Conservation (phyloP, 2,797 vertebrate species). For the Urosaurus nigricauda region DNA sequence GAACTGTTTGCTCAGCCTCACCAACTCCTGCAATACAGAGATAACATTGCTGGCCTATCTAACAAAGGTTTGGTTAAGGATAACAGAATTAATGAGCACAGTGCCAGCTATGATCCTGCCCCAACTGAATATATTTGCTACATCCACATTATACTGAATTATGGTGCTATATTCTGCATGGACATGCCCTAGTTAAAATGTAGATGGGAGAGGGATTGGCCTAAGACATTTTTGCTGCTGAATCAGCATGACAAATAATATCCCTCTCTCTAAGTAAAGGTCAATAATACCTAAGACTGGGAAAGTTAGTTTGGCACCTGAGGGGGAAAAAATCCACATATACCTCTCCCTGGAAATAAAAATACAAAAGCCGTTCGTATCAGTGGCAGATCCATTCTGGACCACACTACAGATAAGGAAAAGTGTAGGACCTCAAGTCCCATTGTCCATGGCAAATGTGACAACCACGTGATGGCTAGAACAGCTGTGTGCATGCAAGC, state of each 20-base stretch:
- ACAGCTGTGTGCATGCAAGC: no score
- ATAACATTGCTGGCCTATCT: not conserved
- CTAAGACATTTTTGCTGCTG: not conserved
- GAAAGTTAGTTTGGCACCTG: not conserved
- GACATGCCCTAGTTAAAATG: not conserved
- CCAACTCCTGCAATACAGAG: not conserved
- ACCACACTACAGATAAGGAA: no score
- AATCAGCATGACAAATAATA: not conserved
- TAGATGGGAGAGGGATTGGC: not conserved
- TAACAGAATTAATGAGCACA: not conserved
- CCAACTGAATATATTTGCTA: not conserved
- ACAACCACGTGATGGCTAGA: no score
- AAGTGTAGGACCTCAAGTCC: no score
- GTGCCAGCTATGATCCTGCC: not conserved
- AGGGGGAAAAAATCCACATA: not conserved
- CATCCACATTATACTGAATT: not conserved
- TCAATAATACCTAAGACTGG: not conserved
- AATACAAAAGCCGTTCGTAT: no score
- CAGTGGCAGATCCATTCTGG: no score
- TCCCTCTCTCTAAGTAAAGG: not conserved
- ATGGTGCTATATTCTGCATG: not conserved
- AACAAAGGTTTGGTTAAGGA: not conserved
- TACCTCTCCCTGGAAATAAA: no score
- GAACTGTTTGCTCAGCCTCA: not conserved
- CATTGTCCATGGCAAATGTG: no score